These are phyloP conservation scores for Oenanthe oenanthe DNA, from an alignment of 2,113 vertebrate genomes.

Conservation along the genomic window DNA sequence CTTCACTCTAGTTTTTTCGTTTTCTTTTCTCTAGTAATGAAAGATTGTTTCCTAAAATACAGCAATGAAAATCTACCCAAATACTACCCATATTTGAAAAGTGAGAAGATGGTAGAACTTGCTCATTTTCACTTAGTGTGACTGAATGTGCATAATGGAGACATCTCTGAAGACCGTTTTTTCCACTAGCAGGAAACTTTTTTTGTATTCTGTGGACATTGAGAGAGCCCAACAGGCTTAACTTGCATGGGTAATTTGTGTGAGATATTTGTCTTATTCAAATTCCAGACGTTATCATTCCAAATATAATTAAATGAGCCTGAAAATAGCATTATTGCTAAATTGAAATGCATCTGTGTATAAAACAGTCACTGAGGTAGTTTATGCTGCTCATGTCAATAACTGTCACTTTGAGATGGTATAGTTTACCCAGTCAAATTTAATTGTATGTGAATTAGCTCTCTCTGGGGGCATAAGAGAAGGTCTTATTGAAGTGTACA, in stretches of 20 bases:
- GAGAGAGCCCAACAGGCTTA: not conserved
- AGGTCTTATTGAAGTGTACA: not conserved
- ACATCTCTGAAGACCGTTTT: not conserved
- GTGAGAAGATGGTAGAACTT: not conserved
- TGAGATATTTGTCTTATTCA: not conserved
- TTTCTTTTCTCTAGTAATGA: not conserved
- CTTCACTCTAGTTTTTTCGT: not conserved
- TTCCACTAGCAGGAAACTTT: not conserved
- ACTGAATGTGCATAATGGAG: not conserved
- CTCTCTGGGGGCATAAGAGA: not conserved
- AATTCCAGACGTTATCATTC: not conserved
- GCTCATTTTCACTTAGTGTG: not conserved
- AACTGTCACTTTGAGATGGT: not conserved
- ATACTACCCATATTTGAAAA: not conserved
- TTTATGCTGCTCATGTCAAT: not conserved
- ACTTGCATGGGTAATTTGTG: not conserved
- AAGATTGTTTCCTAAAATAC: not conserved
- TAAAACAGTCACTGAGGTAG: not conserved
- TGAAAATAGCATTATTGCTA: not conserved
- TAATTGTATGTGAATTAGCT: not conserved
- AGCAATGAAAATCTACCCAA: not conserved
- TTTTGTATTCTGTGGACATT: not conserved
- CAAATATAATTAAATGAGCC: not conserved
- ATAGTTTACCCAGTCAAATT: not conserved
- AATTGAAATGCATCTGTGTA: not conserved